Percentiles rank a stretch among this genome's conserved stretches.
These are phyloP conservation scores for Lateolabrax maculatus DNA, from an alignment of 2,797 vertebrate species.

Conservation along the genomic window DNA sequence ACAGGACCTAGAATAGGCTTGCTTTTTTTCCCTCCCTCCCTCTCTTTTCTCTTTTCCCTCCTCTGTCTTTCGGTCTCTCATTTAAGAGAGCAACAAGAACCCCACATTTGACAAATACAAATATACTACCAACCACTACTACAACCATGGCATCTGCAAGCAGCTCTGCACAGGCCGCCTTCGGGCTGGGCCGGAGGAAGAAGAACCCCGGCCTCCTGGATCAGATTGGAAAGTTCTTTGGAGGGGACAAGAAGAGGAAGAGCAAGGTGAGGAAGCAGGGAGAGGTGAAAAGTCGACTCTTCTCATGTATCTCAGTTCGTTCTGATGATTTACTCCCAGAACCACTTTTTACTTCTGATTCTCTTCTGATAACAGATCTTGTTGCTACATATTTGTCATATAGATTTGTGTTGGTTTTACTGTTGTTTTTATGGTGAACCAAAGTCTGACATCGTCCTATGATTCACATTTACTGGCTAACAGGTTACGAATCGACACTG, in stretches of 20 bases:
- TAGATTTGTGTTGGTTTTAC: conserved; percentile 47
- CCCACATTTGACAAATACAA: conserved; percentile 58
- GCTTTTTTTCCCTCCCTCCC: conserved; percentile 64
- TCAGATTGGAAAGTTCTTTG: conserved; percentile 98
- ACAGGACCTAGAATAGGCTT: conserved; percentile 90
- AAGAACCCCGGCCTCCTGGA: conserved; percentile 95
- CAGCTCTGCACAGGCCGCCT: conserved; percentile 91
- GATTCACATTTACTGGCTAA: conserved; percentile 35
- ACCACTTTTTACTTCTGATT: conserved; percentile 53
- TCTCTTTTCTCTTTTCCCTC: conserved; percentile 62
- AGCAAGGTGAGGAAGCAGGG: conserved; percentile 96
- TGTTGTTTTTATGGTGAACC: conserved; percentile 58
- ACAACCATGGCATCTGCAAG: conserved; percentile 94
- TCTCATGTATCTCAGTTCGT: conserved; percentile 43
- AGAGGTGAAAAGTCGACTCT: conserved; percentile 23
- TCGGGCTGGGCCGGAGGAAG: conserved; percentile 88
- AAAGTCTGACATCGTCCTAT: conserved; percentile 52
- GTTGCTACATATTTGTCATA: conserved; percentile 30
- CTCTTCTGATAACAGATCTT: conserved; percentile 32
- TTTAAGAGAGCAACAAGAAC: conserved; percentile 67
- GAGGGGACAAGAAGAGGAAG: conserved; percentile 96
- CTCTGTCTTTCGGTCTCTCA: conserved; percentile 61
- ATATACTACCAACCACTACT: conserved; percentile 61
- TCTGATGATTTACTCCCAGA: conserved; percentile 53
- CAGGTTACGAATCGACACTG: conserved; percentile 44